Base-by-base conservation (phyloP, 1,140 invertebrate species). In the Sycobia sp. region DNA sequence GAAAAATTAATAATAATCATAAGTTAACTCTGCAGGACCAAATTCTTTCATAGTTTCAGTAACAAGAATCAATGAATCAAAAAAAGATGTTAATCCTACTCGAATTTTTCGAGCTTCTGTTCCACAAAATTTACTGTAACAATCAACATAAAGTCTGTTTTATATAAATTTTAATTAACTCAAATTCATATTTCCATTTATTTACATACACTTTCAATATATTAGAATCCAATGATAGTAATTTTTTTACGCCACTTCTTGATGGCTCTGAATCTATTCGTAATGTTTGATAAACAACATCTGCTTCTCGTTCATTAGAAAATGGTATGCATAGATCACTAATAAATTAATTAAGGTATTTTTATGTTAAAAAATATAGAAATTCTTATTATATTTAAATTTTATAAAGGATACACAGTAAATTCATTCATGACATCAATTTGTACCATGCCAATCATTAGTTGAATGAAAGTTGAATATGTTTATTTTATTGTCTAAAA, bases 261-360 rank as follows among this genome's bases (percentile, higher is more conserved):
- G 85, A 87, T 4, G 91, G 91, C 76, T 93, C 91, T 39, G 81
- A 67, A 75, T 94, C 92, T 10, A 94, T 90, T 75, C 83, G 83
- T 9, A 94, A 74, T 8, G 90, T 87, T 69, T 90, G 86, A 76
- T 86, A 90, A 16, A 83, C 89, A 69, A 93, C 88, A 74, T 89
- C 83, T 11, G 91, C 91, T 71, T 89, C 81, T 69, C 83, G 73
- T 11, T 73, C 66, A 32, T 82, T 84, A 39, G 85, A 79, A 76
- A 93, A 92, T 32, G 89, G 70, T 36, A 62, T 62, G 4, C 13
- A 69, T 27, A 84, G 63, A 65, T 76, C 68, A 69, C 83, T 84
- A 47, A 44, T 44, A 20, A 43, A 18, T 57, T 29, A 22, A 54
- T 58, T 57, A 67, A 53, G 27, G 60, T 55, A 64, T 62, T 49